Percentiles rank a stretch among this genome's conserved stretches.
Conservation (phyloP, 2,888 invertebrate genomes). For the Formica aserva region DNA sequence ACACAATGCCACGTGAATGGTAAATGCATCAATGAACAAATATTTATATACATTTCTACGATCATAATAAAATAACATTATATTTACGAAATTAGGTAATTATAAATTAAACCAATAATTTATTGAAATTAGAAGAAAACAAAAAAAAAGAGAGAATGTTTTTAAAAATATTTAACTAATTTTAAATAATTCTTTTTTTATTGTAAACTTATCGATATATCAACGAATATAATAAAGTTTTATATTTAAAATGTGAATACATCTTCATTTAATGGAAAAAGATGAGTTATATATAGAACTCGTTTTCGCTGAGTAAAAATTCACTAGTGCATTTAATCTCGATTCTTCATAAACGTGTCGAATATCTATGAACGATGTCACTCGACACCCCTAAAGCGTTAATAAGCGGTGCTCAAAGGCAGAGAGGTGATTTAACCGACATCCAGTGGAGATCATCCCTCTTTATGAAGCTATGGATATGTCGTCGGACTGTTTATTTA, state of each 20-base stretch:
- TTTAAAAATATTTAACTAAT: not conserved
- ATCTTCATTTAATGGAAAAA: not conserved
- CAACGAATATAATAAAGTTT: not conserved
- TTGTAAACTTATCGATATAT: not conserved
- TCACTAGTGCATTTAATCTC: constrained; percentile 23
- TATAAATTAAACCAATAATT: constrained; percentile 1
- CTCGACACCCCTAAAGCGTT: constrained; percentile 34
- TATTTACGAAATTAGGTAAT: not conserved
- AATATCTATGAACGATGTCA: constrained; percentile 11
- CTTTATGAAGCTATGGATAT: constrained; percentile 60
- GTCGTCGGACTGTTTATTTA: constrained; percentile 79
- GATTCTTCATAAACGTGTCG: constrained; percentile 2
- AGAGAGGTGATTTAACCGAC: constrained; percentile 31
- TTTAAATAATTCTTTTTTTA: not conserved
- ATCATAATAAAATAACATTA: not conserved
- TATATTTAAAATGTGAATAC: not conserved
- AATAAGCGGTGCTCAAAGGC: constrained; percentile 30
- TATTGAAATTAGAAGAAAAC: not conserved
- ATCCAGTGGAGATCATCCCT: constrained; percentile 53
- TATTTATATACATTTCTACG: not conserved
- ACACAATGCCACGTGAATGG: not conserved
- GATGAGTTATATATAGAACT: not conserved
- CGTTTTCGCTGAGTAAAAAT: not conserved
- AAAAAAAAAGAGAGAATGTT: not conserved
- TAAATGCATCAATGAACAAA: constrained; percentile 5